Percentiles rank a stretch among this genome's conserved stretches.
phyloP scores from a whole-genome alignment of 1,140 invertebrate species.

The Rhopalosiphum padi region DNA sequence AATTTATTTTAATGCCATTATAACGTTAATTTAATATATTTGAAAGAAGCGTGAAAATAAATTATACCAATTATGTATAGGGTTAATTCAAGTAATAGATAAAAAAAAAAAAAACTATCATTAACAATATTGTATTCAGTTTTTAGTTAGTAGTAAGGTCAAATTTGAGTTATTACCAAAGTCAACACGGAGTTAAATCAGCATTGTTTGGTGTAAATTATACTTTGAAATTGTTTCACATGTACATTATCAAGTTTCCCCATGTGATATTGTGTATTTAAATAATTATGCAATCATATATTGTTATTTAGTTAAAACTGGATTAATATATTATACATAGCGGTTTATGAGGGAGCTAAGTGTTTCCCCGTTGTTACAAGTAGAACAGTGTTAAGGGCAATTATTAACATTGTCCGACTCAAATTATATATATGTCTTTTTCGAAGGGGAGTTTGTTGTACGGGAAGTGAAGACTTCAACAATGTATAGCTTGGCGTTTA shows the following conservation, averaged over 20 bases:
- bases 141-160: background rate
- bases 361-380: background rate
- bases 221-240: background rate
- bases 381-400: background rate
- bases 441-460: background rate
- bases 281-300: conserved; percentile 14
- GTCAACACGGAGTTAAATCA: background rate
- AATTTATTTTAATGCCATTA: background rate
- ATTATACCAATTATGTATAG: background rate
- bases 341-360: background rate
- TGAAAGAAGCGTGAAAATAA: background rate
- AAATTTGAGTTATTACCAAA: background rate
- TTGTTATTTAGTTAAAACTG: conserved; percentile 18
- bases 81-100: background rate
- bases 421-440: background rate
- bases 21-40: background rate
- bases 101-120: background rate
- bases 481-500: background rate
- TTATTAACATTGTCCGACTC: conserved; percentile 14
- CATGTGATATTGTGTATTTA: background rate
- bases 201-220: background rate
- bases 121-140: background rate
- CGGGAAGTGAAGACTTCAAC: background rate
- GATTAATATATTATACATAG: background rate
- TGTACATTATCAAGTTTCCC: background rate